Base-by-base conservation (phyloP, 2,888 invertebrate species). In the Opisthograptis luteolata region DNA sequence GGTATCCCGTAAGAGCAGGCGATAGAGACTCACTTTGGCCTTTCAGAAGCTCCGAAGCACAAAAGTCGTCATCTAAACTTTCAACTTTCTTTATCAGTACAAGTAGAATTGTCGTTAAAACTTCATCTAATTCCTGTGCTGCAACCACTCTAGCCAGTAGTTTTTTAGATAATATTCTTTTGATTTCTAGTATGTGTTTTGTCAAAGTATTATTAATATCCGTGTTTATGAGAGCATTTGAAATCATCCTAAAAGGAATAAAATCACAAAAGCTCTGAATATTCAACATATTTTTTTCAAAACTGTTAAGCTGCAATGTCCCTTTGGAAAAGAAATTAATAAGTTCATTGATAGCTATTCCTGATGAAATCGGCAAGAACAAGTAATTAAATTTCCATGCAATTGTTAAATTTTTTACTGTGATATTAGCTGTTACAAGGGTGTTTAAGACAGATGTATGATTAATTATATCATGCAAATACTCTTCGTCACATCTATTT, bases 341-440 rank as follows among this genome's bases (percentile, higher is more conserved):
- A 49, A 87, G 74, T 58, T 83, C 80, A 61, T 87, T 84, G 40
- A 84, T 68, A 30, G 80, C 77, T 28, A 73, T 76, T 39, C 76
- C 72, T 37, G 87, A 84, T 1, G 85, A 80, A 72, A 89, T 82
- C 0, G 87, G 84, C 51, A 90, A 70, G 70, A 78, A 87, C 61
- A 90, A 76, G 42, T 90, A 90, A 54, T 87, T 84, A 55, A 87
- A 90, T 60, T 88, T 90, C 89, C 89, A 90, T 34, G 76, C 79
- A 8, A 84, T 68, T 22, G 87, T 78, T 37, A 89, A 67, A 60
- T 89, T 87, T 59, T 84, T 87, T 13, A 87, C 70, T 42, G 81
- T 71, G 27, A 83, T 68, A 56, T 77, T 80, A 17, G 78, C 66
- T 62, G 86, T 83, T 39, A 84, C 69, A 34, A 90, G 68, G 30